A percentile compares a stretch with the other conserved stretches of the same genome.
These are phyloP conservation scores for Argya squamiceps DNA, from an alignment of 2,797 vertebrate species.

Conservation along the genomic window DNA sequence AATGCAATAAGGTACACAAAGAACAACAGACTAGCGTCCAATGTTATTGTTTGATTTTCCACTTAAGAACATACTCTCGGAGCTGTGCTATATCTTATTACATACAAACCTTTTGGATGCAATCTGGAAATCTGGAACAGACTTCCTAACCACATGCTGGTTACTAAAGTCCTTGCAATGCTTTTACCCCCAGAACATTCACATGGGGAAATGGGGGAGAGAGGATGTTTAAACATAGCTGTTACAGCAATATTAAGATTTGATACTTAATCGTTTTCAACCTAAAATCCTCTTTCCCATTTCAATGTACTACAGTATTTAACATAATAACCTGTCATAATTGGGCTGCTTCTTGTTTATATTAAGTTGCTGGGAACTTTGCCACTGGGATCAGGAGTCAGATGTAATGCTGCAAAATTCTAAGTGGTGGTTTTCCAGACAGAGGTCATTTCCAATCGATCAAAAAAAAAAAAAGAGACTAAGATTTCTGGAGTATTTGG, in stretches of 20 bases:
- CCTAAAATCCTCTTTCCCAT: not conserved
- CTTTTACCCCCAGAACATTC: not conserved
- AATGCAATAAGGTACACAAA: not conserved
- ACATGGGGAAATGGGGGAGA: accelerated
- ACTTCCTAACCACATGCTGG: not conserved
- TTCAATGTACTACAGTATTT: not conserved
- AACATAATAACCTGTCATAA: not conserved
- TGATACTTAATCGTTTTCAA: not conserved
- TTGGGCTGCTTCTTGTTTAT: not conserved
- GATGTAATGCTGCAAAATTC: not conserved
- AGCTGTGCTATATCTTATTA: not conserved
- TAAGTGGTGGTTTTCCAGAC: not conserved
- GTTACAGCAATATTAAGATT: not conserved
- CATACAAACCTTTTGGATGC: not conserved
- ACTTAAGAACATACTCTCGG: not conserved
- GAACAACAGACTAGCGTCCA: not conserved
- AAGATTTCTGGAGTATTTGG: not conserved
- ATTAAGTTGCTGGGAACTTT: not conserved
- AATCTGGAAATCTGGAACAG: not conserved
- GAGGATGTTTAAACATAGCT: not conserved
- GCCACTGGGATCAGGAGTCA: not conserved
- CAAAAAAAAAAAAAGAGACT: not conserved
- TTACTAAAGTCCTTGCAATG: not conserved
- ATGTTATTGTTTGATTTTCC: not conserved
- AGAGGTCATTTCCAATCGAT: not conserved